Percentiles rank a stretch among this genome's conserved stretches.
phyloP scores from a whole-genome alignment of 2,113 vertebrate species.

The Bothrops jararaca region DNA sequence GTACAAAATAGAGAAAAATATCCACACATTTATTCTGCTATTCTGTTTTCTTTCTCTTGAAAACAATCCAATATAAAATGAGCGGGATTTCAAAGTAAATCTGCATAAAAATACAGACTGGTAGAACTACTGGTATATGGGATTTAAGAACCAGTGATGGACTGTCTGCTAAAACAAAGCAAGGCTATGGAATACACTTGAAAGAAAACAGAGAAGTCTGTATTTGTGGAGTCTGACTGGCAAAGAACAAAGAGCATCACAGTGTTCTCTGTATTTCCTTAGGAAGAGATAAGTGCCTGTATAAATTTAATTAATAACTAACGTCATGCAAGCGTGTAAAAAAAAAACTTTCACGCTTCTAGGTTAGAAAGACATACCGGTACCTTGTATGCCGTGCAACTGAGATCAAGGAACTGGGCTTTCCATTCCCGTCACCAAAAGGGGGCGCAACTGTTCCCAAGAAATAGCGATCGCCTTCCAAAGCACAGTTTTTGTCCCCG shows the following conservation, averaged over 20 bases:
- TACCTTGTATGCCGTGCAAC: too few species aligned
- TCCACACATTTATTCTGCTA: not conserved
- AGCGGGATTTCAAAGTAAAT: not conserved
- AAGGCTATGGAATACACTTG: too few species aligned
- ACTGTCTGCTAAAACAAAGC: too few species aligned
- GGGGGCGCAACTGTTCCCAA: not conserved
- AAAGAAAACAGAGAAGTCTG: too few species aligned
- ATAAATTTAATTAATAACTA: not conserved
- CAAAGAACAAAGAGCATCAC: too few species aligned
- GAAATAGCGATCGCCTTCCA: too few species aligned
- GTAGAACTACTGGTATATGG: not conserved
- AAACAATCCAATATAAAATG: not conserved
- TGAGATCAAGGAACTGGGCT: not conserved
- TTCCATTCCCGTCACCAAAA: not conserved
- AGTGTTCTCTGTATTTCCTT: too few species aligned
- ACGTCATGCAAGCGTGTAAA: not conserved
- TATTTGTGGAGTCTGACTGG: too few species aligned
- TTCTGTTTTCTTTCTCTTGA: not conserved
- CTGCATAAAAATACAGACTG: not conserved
- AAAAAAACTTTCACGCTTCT: not conserved
- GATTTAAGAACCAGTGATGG: not conserved
- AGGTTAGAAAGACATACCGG: not conserved
- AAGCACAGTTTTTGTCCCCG: accelerated
- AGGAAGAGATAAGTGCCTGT: not conserved
- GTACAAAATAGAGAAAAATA: not conserved